Evolutionary conservation across 2,888 invertebrate genomes (phyloP).

Genomic region (Eudemis profundana): DNA sequence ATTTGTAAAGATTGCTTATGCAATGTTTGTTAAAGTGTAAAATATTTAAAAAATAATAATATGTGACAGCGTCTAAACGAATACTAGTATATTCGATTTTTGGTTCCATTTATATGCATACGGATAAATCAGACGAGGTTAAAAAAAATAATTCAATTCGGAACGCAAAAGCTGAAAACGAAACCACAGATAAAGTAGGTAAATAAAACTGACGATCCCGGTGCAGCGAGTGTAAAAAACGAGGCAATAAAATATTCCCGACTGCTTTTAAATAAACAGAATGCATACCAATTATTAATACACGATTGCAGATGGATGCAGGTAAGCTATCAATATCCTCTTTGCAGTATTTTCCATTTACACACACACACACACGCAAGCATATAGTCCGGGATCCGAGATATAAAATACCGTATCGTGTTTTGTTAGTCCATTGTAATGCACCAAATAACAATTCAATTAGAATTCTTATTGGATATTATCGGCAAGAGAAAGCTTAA

Average conservation of each 20-base stretch:
- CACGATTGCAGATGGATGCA: conserved; percentile 47
- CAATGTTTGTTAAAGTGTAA: too few relatives aligned
- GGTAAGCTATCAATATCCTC: conserved; percentile 60
- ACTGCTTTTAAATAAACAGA: conserved; percentile 28
- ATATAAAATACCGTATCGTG: not conserved
- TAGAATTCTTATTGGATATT: not conserved
- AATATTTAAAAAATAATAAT: too few relatives aligned
- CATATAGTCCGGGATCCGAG: not conserved
- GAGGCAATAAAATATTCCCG: not conserved
- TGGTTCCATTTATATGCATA: too few relatives aligned
- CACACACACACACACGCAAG: conserved; percentile 44
- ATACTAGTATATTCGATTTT: too few relatives aligned
- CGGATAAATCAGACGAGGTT: not conserved
- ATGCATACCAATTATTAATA: conserved; percentile 38
- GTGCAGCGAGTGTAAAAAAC: not conserved
- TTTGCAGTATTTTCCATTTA: conserved; percentile 49
- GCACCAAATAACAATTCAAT: not conserved
- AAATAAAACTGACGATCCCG: not conserved
- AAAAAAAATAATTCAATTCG: not conserved
- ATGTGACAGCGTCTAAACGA: too few relatives aligned
- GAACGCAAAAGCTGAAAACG: conserved; percentile 1
- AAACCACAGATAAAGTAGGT: not conserved
- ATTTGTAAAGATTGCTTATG: too few relatives aligned
- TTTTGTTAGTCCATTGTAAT: not conserved
- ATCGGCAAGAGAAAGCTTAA: not conserved